phyloP scores from a whole-genome alignment of 2,888 invertebrate genomes.

The Caenorhabditis doughertyi region DNA sequence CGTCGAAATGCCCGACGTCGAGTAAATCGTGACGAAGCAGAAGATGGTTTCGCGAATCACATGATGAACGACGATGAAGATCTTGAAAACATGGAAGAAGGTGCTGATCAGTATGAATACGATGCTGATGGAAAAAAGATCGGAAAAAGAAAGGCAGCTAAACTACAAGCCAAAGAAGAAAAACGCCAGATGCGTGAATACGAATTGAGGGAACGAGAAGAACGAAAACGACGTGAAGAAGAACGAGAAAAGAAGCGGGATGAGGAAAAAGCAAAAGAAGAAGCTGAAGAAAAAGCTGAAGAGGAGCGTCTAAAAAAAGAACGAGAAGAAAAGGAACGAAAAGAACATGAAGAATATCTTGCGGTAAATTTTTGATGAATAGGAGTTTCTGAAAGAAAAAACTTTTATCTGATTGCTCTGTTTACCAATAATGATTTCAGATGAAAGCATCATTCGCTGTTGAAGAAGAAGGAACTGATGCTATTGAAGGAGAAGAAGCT shows the following conservation, averaged over 20 bases:
- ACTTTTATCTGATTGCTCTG: no score
- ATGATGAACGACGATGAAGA: constrained; percentile 66
- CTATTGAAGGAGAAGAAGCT: constrained; percentile 78
- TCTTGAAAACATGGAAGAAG: constrained; percentile 17
- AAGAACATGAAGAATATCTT: constrained; percentile 81
- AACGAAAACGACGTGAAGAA: constrained; percentile 77
- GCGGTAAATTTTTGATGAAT: constrained; percentile 63
- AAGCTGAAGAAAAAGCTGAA: constrained; percentile 72
- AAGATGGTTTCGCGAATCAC: constrained; percentile 68
- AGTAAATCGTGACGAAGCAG: constrained; percentile 68
- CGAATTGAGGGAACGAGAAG: constrained; percentile 80
- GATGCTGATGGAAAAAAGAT: constrained; percentile 72
- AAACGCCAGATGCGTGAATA: constrained; percentile 79
- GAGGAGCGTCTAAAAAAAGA: constrained; percentile 74
- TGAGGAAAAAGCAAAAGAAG: constrained; percentile 72
- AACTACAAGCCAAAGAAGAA: constrained; percentile 81
- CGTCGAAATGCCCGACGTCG: constrained; percentile 68
- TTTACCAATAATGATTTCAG: constrained; percentile 70
- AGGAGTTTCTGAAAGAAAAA: no score
- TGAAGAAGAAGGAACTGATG: constrained; percentile 81
- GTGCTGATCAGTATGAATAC: constrained; percentile 46
- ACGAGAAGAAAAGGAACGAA: constrained; percentile 78
- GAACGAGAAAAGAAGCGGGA: constrained; percentile 77
- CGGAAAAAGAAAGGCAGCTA: constrained; percentile 82
- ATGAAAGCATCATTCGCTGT: constrained; percentile 81